Conservation (phyloP, 1,140 invertebrate species). For the Tetragnatha versicolor region DNA sequence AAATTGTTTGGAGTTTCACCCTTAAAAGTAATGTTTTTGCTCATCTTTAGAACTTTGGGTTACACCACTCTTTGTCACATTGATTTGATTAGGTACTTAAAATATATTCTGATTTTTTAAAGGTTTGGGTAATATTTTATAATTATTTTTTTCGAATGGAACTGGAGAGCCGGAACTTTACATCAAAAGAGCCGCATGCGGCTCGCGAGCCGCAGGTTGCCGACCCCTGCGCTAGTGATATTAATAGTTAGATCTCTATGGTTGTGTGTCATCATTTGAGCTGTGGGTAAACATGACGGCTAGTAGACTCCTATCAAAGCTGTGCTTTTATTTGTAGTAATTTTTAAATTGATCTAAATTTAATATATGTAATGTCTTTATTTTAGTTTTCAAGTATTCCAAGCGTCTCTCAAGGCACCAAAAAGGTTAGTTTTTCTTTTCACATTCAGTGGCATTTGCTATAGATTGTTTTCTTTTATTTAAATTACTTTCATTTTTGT, state of each 20-base stretch:
- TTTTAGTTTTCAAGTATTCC: slow-evolving; percentile 39
- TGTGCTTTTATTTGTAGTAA: background rate
- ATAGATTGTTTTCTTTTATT: background rate
- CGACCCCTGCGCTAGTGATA: too few species aligned
- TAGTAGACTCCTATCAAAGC: background rate
- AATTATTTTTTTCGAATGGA: too few species aligned
- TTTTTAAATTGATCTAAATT: background rate
- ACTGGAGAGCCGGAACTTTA: too few species aligned
- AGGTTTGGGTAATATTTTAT: too few species aligned
- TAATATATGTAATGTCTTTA: background rate
- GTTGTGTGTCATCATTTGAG: too few species aligned
- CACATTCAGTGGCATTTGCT: background rate
- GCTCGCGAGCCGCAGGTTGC: too few species aligned
- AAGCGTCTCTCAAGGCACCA: background rate
- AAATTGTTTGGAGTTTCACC: too few species aligned
- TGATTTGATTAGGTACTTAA: too few species aligned
- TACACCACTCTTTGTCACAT: background rate
- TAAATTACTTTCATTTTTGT: background rate
- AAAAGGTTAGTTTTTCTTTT: slow-evolving; percentile 19
- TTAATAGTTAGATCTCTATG: background rate
- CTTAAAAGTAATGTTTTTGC: too few species aligned
- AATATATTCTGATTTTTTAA: too few species aligned
- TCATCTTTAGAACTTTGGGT: too few species aligned
- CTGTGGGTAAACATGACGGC: background rate
- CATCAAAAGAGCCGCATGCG: too few species aligned